Evolutionary conservation across 1,140 invertebrate genomes (phyloP), one percentile per base, ranked within the genome.

Genomic region (Drosophila kurseongensis): DNA sequence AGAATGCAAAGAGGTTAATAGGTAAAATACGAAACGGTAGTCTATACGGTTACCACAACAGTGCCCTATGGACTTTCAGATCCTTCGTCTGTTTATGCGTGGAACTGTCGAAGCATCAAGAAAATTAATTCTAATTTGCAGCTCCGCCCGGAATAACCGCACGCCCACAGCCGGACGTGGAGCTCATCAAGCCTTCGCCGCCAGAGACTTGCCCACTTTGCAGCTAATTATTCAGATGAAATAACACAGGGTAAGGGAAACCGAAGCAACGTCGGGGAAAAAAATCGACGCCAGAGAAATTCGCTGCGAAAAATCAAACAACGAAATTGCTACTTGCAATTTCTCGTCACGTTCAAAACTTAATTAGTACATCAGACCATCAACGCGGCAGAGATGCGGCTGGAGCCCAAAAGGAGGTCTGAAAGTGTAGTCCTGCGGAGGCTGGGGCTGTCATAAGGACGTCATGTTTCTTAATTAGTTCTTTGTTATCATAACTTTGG

Each of bases 381-480:
- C 83, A 88, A 69, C 77, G 68, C 50, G 36, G 60, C 36, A 4
- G 68, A 75, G 63, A 45, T 55, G 52, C 51, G 48, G 68, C 50
- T 45, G 52, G 32, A 35, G 4, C 36, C 36, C 29, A 32, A 27
- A 9, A 5, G 13, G n/a, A 16, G 23, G 40, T 40, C 61, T 36
- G 10, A 36, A 40, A 50, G 36, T 48, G 29, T 40, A 14, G 42
- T 35, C 29, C 38, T 60, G 16, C 12, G 61, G 36, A 62, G 51
- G 68, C 14, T 27, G 52, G 40, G 48, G 52, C 83, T 89, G 84
- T 89, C 84, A 88, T 83, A 84, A 88, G 84, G 63, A 89, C 84
- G 84, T 88, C 84, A 88, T 88, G 84, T 89, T 88, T 88, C 84
- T 89, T 88, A 88, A 88, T 88, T 88, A 89, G 84, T 80, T 89